Conservation (phyloP, 2,797 vertebrate species). For the Sebastiscus albofasciatus region DNA sequence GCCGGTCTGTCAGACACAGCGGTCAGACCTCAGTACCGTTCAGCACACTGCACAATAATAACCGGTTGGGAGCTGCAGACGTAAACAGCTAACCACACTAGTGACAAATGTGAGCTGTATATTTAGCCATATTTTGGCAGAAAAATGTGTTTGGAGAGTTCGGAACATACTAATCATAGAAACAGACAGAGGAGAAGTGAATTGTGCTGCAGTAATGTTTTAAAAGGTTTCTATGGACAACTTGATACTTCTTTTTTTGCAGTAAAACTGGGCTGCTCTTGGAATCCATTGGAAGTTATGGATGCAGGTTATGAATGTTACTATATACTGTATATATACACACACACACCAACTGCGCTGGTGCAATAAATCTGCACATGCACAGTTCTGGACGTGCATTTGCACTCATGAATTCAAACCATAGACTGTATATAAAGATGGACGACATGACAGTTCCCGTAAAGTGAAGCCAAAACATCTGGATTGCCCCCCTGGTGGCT, state of each 20-base stretch:
- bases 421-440: too few relatives aligned
- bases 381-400: not conserved
- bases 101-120: not conserved
- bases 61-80: not conserved
- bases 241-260: not conserved
- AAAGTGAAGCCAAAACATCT: too few relatives aligned
- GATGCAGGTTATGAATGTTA: not conserved
- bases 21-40: not conserved
- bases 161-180: not conserved
- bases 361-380: not conserved
- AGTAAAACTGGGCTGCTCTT: not conserved
- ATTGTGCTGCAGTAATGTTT: not conserved
- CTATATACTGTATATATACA: not conserved
- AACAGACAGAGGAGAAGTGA: not conserved
- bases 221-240: not conserved
- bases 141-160: constrained; percentile 4
- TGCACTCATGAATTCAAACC: too few relatives aligned
- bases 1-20: not conserved
- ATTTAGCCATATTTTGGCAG: not conserved
- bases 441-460: too few relatives aligned
- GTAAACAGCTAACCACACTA: not conserved
- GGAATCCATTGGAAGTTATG: not conserved
- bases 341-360: not conserved
- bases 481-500: too few relatives aligned
- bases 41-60: not conserved